Evolutionary conservation across 2,113 vertebrate species (phyloP).

Genomic region (Chionis minor): DNA sequence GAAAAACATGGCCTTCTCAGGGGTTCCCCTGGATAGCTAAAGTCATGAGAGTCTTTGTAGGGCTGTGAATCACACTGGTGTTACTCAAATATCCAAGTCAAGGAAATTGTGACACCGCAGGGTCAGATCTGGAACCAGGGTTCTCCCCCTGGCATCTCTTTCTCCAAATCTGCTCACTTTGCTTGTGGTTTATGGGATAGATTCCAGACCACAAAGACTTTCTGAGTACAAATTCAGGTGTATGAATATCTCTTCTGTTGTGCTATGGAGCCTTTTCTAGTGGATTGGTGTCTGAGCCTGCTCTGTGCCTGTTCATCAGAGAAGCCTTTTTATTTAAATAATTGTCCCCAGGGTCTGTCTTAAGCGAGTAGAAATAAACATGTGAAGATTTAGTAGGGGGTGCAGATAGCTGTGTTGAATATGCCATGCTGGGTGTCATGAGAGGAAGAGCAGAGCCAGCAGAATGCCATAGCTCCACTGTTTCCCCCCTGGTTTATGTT

Average conservation of each 20-base stretch:
- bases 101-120: not conserved
- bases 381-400: not conserved
- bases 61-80: not conserved
- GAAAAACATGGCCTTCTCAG: not conserved
- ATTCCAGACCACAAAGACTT: not conserved
- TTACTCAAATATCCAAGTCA: not conserved
- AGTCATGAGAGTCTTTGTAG: not conserved
- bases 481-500: not conserved
- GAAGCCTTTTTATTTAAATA: not conserved
- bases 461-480: not conserved
- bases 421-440: fast-evolving
- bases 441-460: not conserved
- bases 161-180: not conserved
- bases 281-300: not conserved
- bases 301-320: not conserved
- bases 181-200: not conserved
- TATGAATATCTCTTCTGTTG: not conserved
- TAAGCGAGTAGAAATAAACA: not conserved
- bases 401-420: not conserved
- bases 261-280: not conserved
- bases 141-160: not conserved
- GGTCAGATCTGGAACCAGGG: not conserved
- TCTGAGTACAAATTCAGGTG: not conserved
- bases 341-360: not conserved
- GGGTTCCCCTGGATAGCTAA: not conserved